These are phyloP conservation scores for Ariolimax columbianus DNA, from an alignment of 2,888 invertebrate species.

Conservation along the genomic window DNA sequence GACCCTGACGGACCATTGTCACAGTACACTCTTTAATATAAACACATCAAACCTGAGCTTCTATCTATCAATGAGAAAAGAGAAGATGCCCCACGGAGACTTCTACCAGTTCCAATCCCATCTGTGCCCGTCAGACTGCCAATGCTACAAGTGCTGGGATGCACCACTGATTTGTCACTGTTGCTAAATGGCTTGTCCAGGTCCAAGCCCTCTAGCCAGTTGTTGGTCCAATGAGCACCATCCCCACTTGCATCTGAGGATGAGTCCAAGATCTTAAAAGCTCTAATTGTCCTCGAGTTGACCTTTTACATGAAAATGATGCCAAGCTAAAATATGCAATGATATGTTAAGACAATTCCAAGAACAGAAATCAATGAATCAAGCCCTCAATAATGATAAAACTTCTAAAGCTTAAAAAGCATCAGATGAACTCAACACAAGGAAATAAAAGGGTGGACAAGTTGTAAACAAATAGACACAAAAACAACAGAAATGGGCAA, in stretches of 20 bases:
- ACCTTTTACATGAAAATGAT: too few species aligned
- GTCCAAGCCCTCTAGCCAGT: slow-evolving; percentile 48
- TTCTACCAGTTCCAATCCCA: slow-evolving; percentile 1
- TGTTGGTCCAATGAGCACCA: slow-evolving; percentile 52
- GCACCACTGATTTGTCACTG: slow-evolving; percentile 47
- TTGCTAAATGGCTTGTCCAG: slow-evolving; percentile 53
- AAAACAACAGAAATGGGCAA: too few species aligned
- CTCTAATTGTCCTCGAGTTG: too few species aligned
- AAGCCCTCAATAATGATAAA: too few species aligned
- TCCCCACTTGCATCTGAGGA: slow-evolving; percentile 52
- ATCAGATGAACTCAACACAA: too few species aligned
- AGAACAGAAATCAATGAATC: too few species aligned
- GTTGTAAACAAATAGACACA: too few species aligned
- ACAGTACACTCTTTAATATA: background rate
- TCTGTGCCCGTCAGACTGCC: slow-evolving; percentile 8
- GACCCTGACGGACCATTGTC: background rate
- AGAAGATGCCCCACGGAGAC: slow-evolving; percentile 6
- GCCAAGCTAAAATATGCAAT: too few species aligned
- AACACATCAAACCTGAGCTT: slow-evolving; percentile 1
- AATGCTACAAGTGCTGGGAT: background rate
- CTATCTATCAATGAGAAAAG: slow-evolving; percentile 31
- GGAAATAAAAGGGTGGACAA: too few species aligned
- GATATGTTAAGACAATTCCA: too few species aligned
- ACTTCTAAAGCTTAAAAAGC: too few species aligned
- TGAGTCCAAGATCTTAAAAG: background rate